A percentile compares a stretch with the other conserved stretches of the same genome.
These are phyloP conservation scores for Ophthalmolycus amberensis DNA, from an alignment of 2,113 vertebrate species.

Conservation along the genomic window DNA sequence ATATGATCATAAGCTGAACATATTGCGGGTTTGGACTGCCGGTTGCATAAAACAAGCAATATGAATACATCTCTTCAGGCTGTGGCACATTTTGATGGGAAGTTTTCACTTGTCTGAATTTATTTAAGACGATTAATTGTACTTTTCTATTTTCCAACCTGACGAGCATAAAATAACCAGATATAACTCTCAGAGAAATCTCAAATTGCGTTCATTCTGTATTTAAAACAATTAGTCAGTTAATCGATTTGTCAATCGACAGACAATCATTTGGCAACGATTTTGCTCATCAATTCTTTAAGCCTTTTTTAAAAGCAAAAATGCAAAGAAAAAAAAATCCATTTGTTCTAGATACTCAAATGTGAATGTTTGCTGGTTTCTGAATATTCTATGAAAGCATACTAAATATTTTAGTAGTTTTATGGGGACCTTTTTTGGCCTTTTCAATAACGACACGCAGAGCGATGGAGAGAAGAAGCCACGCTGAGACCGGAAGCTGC, in stretches of 20 bases:
- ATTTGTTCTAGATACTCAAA: neutral
- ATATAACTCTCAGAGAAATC: neutral
- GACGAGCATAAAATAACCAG: neutral
- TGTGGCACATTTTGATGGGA: neutral
- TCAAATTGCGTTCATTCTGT: neutral
- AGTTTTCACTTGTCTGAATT: no score
- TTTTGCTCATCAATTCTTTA: neutral
- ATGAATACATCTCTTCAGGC: neutral
- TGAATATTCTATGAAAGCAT: neutral
- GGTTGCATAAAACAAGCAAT: neutral
- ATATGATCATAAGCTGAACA: neutral
- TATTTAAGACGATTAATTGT: neutral
- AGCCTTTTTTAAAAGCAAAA: neutral
- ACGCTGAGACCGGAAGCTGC: slow-evolving; percentile 46
- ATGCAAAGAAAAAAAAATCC: neutral
- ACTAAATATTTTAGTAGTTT: neutral
- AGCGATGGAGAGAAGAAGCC: neutral
- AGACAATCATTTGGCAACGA: neutral
- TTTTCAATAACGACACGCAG: neutral
- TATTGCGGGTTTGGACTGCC: neutral
- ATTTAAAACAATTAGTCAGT: neutral
- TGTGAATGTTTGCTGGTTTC: neutral
- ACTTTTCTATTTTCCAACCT: neutral
- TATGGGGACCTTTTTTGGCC: neutral
- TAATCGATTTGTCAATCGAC: neutral